These are phyloP conservation scores for Echinometra lucunter DNA, from an alignment of 53 echinoderm and acorn worm species.

Conservation along the genomic window DNA sequence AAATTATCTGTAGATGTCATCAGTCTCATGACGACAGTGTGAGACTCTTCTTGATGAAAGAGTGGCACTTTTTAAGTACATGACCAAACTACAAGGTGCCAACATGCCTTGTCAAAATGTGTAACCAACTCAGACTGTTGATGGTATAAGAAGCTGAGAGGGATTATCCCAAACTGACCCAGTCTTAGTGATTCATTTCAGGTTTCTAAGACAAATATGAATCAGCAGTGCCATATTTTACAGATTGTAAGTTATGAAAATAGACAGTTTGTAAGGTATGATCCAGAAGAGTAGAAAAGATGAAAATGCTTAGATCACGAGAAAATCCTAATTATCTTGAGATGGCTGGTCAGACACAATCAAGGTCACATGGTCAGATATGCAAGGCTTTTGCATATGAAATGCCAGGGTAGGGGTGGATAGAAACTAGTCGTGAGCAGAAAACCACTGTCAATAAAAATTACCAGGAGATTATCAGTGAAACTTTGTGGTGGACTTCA, in stretches of 20 bases:
- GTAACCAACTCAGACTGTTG: background rate
- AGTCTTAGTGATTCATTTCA: conserved; percentile 15
- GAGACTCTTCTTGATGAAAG: conserved; percentile 12
- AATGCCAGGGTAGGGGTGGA: background rate
- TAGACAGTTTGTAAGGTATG: background rate
- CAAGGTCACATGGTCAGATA: background rate
- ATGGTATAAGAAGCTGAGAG: conserved; percentile 37
- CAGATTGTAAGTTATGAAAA: background rate
- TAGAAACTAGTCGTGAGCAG: background rate
- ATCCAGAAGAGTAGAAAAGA: background rate
- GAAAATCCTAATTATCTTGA: conserved; percentile 8
- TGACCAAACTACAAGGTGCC: background rate
- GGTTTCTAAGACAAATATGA: conserved; percentile 22
- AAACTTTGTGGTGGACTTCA: background rate
- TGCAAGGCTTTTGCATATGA: background rate
- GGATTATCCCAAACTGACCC: conserved; percentile 52
- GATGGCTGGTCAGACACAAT: background rate
- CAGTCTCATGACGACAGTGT: background rate
- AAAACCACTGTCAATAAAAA: background rate
- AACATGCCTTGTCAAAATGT: conserved; percentile 18
- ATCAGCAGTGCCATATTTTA: conserved; percentile 2
- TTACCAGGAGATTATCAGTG: background rate
- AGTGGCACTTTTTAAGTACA: background rate
- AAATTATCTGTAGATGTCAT: background rate
- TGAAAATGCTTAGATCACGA: background rate